phyloP scores from a whole-genome alignment of 2,888 invertebrate species.

The Caenorhabditis doughertyi region DNA sequence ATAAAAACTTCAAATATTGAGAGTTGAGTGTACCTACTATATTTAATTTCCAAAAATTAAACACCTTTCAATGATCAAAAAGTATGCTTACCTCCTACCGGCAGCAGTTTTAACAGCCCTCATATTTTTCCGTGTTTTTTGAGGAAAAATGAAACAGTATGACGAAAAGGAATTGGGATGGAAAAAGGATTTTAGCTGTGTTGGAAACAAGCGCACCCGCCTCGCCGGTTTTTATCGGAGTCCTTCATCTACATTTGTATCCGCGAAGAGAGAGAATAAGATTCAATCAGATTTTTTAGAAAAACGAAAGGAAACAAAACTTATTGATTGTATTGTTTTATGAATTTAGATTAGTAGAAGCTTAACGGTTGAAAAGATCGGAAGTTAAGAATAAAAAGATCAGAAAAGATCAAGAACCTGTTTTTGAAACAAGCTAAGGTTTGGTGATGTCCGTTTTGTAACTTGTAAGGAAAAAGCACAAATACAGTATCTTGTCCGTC shows the following conservation, averaged over 20 bases:
- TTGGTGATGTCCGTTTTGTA: background rate
- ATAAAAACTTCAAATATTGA: background rate
- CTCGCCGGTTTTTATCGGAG: constrained; percentile 59
- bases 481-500: too few relatives aligned
- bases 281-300: constrained; percentile 26
- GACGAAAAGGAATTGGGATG: constrained; percentile 14
- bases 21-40: too few relatives aligned
- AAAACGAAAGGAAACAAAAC: constrained; percentile 12
- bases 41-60: too few relatives aligned
- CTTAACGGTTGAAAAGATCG: constrained; percentile 8
- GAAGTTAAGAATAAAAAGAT: background rate
- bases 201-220: background rate
- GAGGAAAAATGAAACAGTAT: constrained; percentile 2
- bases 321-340: constrained; percentile 24
- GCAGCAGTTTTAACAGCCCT: constrained; percentile 52
- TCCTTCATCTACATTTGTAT: constrained; percentile 35
- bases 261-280: constrained; percentile 37
- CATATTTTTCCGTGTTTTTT: constrained; percentile 16
- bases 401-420: background rate
- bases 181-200: background rate
- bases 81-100: constrained; percentile 36
- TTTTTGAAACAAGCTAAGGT: background rate
- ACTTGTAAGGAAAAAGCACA: background rate
- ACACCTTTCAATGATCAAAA: background rate
- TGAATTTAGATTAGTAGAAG: constrained; percentile 7